These are phyloP conservation scores for Heliconius hermathena DNA, from an alignment of 1,140 invertebrate genomes.

Conservation along the genomic window DNA sequence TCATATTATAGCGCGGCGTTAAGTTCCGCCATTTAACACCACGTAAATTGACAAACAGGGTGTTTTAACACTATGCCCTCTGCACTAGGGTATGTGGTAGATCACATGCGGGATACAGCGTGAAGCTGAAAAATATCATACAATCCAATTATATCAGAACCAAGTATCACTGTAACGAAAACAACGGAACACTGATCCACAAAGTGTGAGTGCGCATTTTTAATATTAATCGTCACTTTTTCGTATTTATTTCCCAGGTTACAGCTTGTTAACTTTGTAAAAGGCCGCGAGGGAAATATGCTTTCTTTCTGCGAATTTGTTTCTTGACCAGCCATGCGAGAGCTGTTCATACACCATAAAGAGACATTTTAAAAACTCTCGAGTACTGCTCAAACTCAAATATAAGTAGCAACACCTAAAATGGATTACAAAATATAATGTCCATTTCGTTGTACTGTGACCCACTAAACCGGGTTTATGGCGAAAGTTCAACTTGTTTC, in stretches of 20 bases:
- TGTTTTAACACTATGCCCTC: too few species aligned
- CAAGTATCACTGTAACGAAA: not conserved
- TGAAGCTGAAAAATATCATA: not conserved
- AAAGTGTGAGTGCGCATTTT: slow-evolving; percentile 38
- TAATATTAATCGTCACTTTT: slow-evolving; percentile 67
- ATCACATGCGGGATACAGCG: too few species aligned
- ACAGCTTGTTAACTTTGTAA: slow-evolving; percentile 75
- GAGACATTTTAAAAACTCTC: slow-evolving; percentile 40
- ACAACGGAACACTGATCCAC: not conserved
- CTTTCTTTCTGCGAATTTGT: slow-evolving; percentile 67
- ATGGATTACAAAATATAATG: not conserved
- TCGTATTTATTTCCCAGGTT: slow-evolving; percentile 67
- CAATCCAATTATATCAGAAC: slow-evolving; percentile 4
- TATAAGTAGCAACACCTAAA: not conserved
- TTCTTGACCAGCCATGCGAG: slow-evolving; percentile 62
- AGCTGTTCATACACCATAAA: slow-evolving; percentile 53
- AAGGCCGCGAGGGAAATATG: slow-evolving; percentile 71
- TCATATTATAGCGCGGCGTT: not conserved
- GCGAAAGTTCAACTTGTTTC: not conserved
- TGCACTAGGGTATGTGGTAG: too few species aligned
- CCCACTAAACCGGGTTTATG: not conserved
- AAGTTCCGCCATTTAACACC: too few species aligned
- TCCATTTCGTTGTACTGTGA: slow-evolving; percentile 9
- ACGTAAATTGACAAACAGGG: too few species aligned
- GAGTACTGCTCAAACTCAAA: slow-evolving; percentile 1